A percentile compares a stretch with the other conserved stretches of the same genome.
Evolutionary conservation across 1,140 invertebrate species (phyloP).

Genomic region (Spodoptera litura): DNA sequence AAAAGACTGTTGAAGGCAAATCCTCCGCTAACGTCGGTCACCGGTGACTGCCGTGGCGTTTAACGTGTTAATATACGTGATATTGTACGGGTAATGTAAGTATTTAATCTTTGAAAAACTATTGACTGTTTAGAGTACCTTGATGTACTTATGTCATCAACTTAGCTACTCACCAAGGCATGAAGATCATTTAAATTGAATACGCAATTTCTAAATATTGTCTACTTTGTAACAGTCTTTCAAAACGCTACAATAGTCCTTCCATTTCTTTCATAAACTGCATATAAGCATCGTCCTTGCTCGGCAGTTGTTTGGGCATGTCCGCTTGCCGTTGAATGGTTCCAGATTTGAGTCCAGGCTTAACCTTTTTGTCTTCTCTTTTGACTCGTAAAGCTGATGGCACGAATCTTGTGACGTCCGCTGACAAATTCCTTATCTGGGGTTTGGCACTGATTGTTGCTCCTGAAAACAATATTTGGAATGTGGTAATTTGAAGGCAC

Average conservation of each 20-base stretch:
- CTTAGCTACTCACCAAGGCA: not conserved
- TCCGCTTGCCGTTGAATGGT: constrained; percentile 73
- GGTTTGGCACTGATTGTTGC: constrained; percentile 97
- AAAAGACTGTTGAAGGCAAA: too few species aligned
- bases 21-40: too few species aligned
- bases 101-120: too few species aligned
- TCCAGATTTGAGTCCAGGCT: constrained; percentile 61
- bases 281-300: constrained; percentile 98
- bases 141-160: not conserved
- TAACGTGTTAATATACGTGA: too few species aligned
- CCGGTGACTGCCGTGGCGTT: too few species aligned
- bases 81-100: too few species aligned
- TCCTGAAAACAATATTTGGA: constrained; percentile 78
- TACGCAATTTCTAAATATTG: not conserved
- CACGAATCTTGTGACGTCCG: constrained; percentile 97
- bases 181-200: not conserved
- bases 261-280: constrained; percentile 99
- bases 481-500: not conserved
- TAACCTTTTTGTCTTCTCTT: constrained; percentile 90
- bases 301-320: constrained; percentile 86
- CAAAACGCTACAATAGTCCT: constrained; percentile 90
- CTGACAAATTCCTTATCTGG: constrained; percentile 97
- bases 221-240: constrained; percentile 9
- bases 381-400: constrained; percentile 96
- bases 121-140: too few species aligned